These are phyloP conservation scores for Odiellus spinosus DNA, from an alignment of 2,888 invertebrate species.

Conservation along the genomic window DNA sequence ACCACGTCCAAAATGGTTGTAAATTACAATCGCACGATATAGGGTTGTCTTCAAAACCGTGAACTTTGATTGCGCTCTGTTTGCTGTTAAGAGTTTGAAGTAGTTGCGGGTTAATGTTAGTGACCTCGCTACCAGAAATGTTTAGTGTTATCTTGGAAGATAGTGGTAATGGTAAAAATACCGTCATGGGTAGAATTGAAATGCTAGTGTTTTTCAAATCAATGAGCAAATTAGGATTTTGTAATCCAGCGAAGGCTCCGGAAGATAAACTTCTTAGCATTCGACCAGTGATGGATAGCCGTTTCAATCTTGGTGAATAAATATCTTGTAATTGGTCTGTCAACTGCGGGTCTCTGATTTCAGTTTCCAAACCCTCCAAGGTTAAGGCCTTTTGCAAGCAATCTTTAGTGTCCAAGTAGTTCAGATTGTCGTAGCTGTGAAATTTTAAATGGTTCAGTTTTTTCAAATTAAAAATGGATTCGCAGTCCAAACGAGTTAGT, in stretches of 20 bases:
- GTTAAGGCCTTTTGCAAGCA: slow-evolving; percentile 51
- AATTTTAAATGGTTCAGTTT: slow-evolving; percentile 53
- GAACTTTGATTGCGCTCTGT: slow-evolving; percentile 47
- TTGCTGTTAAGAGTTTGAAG: slow-evolving; percentile 65
- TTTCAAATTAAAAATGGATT: slow-evolving; percentile 43
- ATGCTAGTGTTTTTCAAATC: slow-evolving; percentile 65
- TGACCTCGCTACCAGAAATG: slow-evolving; percentile 57
- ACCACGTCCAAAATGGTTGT: slow-evolving; percentile 59
- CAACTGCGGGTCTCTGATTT: slow-evolving; percentile 65
- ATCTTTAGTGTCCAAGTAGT: slow-evolving; percentile 56
- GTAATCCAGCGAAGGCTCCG: slow-evolving; percentile 56
- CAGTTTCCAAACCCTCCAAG: slow-evolving; percentile 59
- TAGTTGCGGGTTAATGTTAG: slow-evolving; percentile 58
- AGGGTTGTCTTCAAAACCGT: slow-evolving; percentile 60
- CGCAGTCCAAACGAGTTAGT: slow-evolving; percentile 62
- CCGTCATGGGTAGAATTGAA: slow-evolving; percentile 55
- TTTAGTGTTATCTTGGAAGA: slow-evolving; percentile 65
- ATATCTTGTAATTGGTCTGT: slow-evolving; percentile 52
- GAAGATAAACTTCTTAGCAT: slow-evolving; percentile 60
- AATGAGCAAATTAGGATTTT: slow-evolving; percentile 49
- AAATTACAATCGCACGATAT: slow-evolving; percentile 72
- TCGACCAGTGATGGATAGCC: slow-evolving; percentile 55
- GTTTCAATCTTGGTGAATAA: slow-evolving; percentile 57
- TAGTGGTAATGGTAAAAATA: slow-evolving; percentile 71
- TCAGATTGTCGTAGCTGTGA: slow-evolving; percentile 58